A percentile compares a stretch with the other conserved stretches of the same genome.
Conservation (phyloP, 92 coral and sea anemone species). For the Plumapathes pennacea region DNA sequence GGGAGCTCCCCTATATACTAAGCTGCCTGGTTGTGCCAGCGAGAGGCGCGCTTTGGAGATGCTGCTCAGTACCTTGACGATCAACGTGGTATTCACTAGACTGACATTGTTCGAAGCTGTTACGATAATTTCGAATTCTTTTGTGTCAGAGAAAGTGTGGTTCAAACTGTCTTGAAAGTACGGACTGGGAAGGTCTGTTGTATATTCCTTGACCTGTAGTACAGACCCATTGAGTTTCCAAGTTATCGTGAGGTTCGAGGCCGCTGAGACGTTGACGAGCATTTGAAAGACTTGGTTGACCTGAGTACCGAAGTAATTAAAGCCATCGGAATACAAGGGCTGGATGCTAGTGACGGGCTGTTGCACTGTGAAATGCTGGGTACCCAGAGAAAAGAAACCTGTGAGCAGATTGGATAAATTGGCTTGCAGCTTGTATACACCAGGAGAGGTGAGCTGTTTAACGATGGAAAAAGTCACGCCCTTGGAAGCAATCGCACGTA, state of each 20-base stretch:
- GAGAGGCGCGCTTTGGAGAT: constrained; percentile 54
- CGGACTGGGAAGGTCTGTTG: not conserved
- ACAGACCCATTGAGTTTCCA: constrained; percentile 41
- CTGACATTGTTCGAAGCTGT: constrained; percentile 77
- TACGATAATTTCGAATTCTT: constrained; percentile 39
- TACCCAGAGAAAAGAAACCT: constrained; percentile 3
- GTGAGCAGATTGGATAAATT: constrained; percentile 21
- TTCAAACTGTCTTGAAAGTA: constrained; percentile 35
- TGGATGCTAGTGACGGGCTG: constrained; percentile 24
- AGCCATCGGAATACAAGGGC: constrained; percentile 46
- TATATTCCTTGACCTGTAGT: too few species aligned
- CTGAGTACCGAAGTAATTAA: constrained; percentile 46
- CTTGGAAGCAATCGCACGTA: constrained; percentile 63
- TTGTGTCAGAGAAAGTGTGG: constrained; percentile 45
- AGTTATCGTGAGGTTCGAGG: constrained; percentile 41
- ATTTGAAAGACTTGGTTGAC: constrained; percentile 23
- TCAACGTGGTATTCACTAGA: constrained; percentile 34
- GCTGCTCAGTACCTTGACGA: constrained; percentile 36
- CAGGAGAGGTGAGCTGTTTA: constrained; percentile 30
- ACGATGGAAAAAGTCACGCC: constrained; percentile 36
- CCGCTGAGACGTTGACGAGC: constrained; percentile 47
- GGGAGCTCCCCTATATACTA: constrained; percentile 54
- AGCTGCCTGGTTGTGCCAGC: constrained; percentile 11
- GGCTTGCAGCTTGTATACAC: constrained; percentile 41
- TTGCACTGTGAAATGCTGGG: constrained; percentile 39